Conservation (phyloP, 2,113 vertebrate genomes). For the Neoarius graeffei region DNA sequence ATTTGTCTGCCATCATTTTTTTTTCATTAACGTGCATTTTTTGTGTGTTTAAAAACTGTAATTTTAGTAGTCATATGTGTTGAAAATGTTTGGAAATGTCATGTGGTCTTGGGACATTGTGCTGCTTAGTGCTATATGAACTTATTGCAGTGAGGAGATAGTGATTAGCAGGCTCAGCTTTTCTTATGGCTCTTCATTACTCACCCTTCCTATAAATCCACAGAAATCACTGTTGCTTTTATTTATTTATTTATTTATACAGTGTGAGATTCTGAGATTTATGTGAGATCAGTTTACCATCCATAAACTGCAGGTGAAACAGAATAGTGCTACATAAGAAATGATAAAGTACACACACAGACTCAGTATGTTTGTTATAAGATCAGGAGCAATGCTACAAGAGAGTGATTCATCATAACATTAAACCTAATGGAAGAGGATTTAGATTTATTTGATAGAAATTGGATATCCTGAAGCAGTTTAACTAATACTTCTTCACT, state of each 20-base stretch:
- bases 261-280: not conserved
- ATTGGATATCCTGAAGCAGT: constrained; percentile 39
- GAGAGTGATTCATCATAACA: constrained; percentile 28
- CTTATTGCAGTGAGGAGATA: not conserved
- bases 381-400: constrained; percentile 30
- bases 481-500: constrained; percentile 43
- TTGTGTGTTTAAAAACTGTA: not conserved
- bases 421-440: constrained; percentile 23
- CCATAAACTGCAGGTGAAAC: not conserved
- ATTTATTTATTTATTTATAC: no score
- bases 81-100: not conserved
- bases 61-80: not conserved
- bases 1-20: no score
- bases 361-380: constrained; percentile 26
- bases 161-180: not conserved
- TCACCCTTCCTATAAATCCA: not conserved
- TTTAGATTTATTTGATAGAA: constrained; percentile 42
- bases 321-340: not conserved
- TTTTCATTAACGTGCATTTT: not conserved
- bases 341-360: constrained; percentile 7
- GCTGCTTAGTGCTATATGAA: not conserved
- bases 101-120: not conserved
- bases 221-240: not conserved
- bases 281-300: not conserved
- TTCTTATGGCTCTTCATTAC: not conserved